Percentiles rank a stretch among this genome's conserved stretches.
Conservation (phyloP, 2,113 vertebrate genomes). For the Nanorana parkeri region DNA sequence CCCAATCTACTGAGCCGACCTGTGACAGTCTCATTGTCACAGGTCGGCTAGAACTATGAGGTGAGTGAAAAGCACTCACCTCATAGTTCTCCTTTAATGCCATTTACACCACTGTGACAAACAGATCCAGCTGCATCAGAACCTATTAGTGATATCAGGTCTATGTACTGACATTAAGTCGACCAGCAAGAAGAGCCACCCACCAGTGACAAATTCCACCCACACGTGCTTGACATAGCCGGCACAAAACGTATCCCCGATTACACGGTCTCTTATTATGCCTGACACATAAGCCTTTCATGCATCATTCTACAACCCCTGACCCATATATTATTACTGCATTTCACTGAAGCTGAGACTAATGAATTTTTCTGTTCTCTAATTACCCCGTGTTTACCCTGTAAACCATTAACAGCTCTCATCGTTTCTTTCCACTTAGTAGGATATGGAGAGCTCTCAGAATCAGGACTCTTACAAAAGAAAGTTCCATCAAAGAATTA, state of each 20-base stretch:
- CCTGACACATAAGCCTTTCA: background rate
- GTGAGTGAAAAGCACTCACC: too few species aligned
- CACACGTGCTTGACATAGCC: slow-evolving; percentile 6
- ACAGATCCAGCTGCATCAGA: too few species aligned
- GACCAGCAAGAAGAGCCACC: slow-evolving; percentile 18
- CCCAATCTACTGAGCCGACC: too few species aligned
- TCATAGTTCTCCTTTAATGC: too few species aligned
- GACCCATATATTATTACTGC: background rate
- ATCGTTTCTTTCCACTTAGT: too few species aligned
- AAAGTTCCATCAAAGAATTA: too few species aligned
- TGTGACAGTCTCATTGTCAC: too few species aligned
- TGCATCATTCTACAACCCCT: background rate
- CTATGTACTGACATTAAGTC: background rate
- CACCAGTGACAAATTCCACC: slow-evolving; percentile 13
- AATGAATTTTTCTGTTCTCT: background rate
- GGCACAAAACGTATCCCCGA: background rate
- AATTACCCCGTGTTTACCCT: background rate
- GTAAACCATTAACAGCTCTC: background rate
- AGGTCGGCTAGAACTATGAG: too few species aligned
- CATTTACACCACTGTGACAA: too few species aligned
- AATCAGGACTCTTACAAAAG: too few species aligned
- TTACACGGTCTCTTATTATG: slow-evolving; percentile 2
- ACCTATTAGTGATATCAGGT: background rate
- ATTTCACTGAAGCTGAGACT: background rate
- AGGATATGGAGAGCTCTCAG: too few species aligned